phyloP scores from a whole-genome alignment of 2,888 invertebrate species.

The Smittia sp. region DNA sequence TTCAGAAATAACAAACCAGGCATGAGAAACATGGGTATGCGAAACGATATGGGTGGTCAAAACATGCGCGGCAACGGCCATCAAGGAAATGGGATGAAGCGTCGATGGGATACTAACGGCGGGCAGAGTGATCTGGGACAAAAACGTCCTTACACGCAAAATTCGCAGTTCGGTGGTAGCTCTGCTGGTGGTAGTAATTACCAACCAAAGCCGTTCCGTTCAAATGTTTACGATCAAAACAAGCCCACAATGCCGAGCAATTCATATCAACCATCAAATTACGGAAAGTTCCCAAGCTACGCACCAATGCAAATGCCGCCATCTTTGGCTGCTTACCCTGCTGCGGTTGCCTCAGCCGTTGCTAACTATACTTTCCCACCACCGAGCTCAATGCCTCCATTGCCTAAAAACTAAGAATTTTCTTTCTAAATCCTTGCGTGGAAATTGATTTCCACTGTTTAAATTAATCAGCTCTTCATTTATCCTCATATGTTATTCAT shows the following conservation, averaged over 20 bases:
- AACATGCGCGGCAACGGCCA: background rate
- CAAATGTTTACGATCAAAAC: conserved; percentile 11
- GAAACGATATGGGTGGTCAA: background rate
- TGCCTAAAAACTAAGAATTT: conserved; percentile 29
- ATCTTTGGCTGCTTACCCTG: background rate
- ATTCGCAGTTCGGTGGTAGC: background rate
- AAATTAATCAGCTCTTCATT: background rate
- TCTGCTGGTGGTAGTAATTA: background rate
- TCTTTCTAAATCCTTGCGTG: background rate
- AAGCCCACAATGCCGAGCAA: background rate
- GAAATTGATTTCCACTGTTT: background rate
- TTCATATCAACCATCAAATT: background rate
- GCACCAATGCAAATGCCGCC: background rate
- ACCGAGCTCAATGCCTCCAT: conserved; percentile 22
- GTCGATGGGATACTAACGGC: conserved; percentile 17
- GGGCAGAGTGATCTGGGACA: background rate
- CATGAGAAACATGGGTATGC: background rate
- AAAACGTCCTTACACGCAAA: background rate
- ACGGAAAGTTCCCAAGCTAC: conserved; percentile 8
- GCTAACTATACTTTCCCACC: conserved; percentile 28
- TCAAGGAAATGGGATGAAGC: background rate
- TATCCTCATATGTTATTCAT: too few species aligned
- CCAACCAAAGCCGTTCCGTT: background rate
- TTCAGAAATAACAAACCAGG: background rate
- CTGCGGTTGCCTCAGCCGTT: background rate